phyloP scores from a whole-genome alignment of 2,888 invertebrate species.

The Caenorhabditis imperialis region DNA sequence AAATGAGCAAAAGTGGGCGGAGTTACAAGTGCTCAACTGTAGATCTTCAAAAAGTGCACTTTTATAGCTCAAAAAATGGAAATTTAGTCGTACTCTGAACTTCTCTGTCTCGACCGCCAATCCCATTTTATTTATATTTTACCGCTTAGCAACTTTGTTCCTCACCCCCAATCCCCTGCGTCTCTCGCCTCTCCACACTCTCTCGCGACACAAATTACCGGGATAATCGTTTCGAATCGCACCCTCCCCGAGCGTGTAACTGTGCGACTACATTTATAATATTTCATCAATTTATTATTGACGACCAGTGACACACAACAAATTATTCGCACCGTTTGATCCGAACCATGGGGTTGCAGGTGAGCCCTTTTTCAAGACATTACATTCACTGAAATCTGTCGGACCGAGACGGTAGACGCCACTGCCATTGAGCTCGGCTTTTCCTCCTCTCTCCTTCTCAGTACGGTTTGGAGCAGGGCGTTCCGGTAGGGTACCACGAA shows the following conservation, averaged over 20 bases:
- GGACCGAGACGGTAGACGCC: conserved; percentile 29
- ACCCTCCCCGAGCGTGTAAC: conserved; percentile 3
- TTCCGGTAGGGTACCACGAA: conserved; percentile 48
- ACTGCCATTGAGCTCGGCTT: conserved; percentile 36
- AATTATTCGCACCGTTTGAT: conserved; percentile 52
- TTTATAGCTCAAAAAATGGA: too few relatives aligned
- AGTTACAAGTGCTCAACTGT: too few relatives aligned
- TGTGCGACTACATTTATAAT: conserved; percentile 27
- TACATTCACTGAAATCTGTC: conserved; percentile 15
- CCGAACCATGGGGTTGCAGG: conserved; percentile 53
- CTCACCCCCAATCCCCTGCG: too few relatives aligned
- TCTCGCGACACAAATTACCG: conserved; percentile 45
- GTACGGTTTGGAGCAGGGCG: conserved; percentile 22
- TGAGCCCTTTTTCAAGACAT: conserved; percentile 28
- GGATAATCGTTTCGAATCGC: conserved; percentile 56
- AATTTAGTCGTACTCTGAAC: too few relatives aligned
- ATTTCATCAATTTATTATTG: conserved; percentile 38
- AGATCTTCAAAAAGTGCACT: too few relatives aligned
- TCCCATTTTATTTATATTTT: conserved; percentile 6
- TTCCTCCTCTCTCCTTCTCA: conserved; percentile 26
- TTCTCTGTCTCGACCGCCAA: too few relatives aligned
- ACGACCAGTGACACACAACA: conserved; percentile 12
- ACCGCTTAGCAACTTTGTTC: conserved; percentile 8
- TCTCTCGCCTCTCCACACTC: conserved; percentile 25
- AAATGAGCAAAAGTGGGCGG: too few relatives aligned